Evolutionary conservation across 2,888 invertebrate genomes (phyloP).

Genomic region (Tetranychus truncatus): DNA sequence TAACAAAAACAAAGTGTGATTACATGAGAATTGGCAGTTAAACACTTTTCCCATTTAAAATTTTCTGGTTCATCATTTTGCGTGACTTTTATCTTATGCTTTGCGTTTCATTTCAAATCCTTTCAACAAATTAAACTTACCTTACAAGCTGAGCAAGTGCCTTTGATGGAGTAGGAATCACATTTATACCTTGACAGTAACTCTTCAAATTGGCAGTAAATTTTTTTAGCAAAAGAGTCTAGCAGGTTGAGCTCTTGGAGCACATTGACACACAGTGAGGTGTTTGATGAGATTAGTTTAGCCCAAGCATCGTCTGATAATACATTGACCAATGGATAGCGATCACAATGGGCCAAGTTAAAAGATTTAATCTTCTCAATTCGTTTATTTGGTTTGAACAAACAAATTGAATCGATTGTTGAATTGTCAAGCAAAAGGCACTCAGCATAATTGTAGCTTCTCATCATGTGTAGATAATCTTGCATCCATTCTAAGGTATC

Average conservation of each 20-base stretch:
- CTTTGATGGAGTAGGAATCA: conserved; percentile 4
- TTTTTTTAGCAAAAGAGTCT: background rate
- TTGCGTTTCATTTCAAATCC: background rate
- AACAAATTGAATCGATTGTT: background rate
- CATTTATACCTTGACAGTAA: conserved; percentile 9
- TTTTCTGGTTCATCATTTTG: too few relatives aligned
- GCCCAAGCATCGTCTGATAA: conserved; percentile 6
- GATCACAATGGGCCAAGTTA: background rate
- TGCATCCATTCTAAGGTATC: background rate
- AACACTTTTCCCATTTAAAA: background rate
- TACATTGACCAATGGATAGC: conserved; percentile 2
- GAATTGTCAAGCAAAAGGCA: conserved; percentile 10
- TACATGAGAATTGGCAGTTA: background rate
- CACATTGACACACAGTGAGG: background rate
- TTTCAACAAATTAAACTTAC: background rate
- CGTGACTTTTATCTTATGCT: background rate
- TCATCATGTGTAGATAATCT: conserved; percentile 1
- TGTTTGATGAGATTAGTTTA: background rate
- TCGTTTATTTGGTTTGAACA: background rate
- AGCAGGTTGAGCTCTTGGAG: background rate
- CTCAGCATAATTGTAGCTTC: conserved; percentile 4
- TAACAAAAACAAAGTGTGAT: too few relatives aligned
- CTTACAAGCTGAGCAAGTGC: conserved; percentile 1
- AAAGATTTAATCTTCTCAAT: background rate
- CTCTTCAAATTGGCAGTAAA: conserved; percentile 8